Evolutionary conservation across 1,140 invertebrate genomes (phyloP), one percentile per base, ranked within the genome.

Genomic region (Pseudomyrmex sp.): DNA sequence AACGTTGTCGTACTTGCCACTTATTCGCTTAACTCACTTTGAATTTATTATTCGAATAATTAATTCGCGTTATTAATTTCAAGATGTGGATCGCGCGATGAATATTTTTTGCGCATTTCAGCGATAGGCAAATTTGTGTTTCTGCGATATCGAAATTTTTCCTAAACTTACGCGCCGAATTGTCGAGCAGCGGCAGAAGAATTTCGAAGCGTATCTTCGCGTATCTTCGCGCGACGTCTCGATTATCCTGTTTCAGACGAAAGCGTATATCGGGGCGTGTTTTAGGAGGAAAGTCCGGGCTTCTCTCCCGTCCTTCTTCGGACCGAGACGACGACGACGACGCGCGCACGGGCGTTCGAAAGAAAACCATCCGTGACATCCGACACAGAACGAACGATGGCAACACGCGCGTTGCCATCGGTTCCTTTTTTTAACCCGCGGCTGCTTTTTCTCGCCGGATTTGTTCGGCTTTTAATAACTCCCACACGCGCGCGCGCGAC

Each of bases 401-500:
- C 61, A 63, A 77, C 35, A 52, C 82, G 82, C 65, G 35, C 65
- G 44, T 82, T 35, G 35, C 35, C 35, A 35, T 88, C 83, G 83
- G 69, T 50, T 72, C 72, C 65, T 84, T 88, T 88, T 88, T 88
- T 89, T 86, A 86, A 89, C 52, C 35, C 85, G 68, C n/a, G 56
- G 18, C 52, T 80, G 77, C 84, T 89, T 89, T 88, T 89, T 89
- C 83, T 75, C 58, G 54, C 85, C 79, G 66, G 68, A 77, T 84
- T 73, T 69, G 85, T 90, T 90, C 77, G 87, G 90, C 90, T 91
- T 90, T 90, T 90, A 90, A 90, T 91, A 91, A 90, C 89, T 89
- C 87, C 90, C 90, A 90, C 88, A 88, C 87, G 83, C 86, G 72
- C 88, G 82, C 82, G 62, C 83, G 79, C 35, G 35, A 20, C 70